Percentiles rank a stretch among this genome's conserved stretches.
phyloP scores from a whole-genome alignment of 2,888 invertebrate genomes.

The Lobophora halterata region DNA sequence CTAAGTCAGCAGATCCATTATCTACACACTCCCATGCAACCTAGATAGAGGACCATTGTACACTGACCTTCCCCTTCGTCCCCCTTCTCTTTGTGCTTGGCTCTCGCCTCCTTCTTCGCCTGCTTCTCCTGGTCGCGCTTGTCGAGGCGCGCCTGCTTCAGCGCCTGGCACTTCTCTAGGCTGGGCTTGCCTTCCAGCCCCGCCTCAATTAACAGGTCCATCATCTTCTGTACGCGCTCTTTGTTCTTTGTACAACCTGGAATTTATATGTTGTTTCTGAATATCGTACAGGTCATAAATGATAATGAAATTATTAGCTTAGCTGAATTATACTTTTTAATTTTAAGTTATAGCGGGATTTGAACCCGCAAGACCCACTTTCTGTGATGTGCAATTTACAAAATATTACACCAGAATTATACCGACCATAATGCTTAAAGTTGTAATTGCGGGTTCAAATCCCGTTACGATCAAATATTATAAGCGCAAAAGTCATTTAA shows the following conservation, averaged over 20 bases:
- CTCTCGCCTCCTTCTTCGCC: slow-evolving; percentile 67
- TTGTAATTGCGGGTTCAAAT: too few species aligned
- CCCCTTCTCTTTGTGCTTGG: slow-evolving; percentile 56
- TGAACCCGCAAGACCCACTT: too few species aligned
- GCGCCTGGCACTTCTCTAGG: slow-evolving; percentile 65
- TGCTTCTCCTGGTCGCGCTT: slow-evolving; percentile 67
- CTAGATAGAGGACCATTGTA: neutral
- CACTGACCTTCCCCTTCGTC: slow-evolving; percentile 45
- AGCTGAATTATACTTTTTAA: too few species aligned
- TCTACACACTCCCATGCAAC: too few species aligned
- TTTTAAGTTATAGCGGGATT: too few species aligned
- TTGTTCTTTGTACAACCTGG: slow-evolving; percentile 77
- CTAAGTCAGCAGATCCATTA: slow-evolving; percentile 49
- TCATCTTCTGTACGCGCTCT: slow-evolving; percentile 72
- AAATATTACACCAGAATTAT: too few species aligned
- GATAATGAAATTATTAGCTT: too few species aligned
- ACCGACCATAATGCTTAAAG: too few species aligned
- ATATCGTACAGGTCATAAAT: too few species aligned
- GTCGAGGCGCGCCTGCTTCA: slow-evolving; percentile 67
- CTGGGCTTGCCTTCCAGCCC: slow-evolving; percentile 77
- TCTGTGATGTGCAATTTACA: too few species aligned
- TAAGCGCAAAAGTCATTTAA: too few species aligned
- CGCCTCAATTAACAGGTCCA: slow-evolving; percentile 61
- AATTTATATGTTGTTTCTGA: neutral
- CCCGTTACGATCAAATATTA: too few species aligned